phyloP scores from a whole-genome alignment of 2,113 vertebrate species.

The Chaetops frenatus region DNA sequence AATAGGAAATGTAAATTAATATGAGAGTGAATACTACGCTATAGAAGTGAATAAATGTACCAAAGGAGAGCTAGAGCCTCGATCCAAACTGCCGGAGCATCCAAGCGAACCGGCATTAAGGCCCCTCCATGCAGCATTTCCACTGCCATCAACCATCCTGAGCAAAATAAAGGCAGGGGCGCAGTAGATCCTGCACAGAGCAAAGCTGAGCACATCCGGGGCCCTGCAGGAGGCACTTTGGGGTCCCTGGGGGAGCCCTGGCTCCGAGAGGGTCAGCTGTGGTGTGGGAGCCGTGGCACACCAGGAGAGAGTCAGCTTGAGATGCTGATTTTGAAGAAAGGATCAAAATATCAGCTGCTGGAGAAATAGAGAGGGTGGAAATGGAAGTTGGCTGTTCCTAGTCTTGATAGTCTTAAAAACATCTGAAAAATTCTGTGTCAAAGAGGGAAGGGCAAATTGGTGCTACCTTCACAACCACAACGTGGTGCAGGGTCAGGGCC shows the following conservation, averaged over 20 bases:
- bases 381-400: not conserved
- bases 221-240: not conserved
- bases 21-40: not conserved
- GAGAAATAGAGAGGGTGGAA: not conserved
- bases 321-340: not conserved
- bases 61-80: not conserved
- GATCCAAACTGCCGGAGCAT: not conserved
- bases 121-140: not conserved
- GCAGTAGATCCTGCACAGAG: rapidly evolving
- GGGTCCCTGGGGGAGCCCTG: not conserved
- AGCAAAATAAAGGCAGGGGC: not conserved
- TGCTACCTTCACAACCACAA: not conserved
- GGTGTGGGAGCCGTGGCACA: not conserved
- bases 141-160: not conserved
- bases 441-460: not conserved
- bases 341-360: not conserved
- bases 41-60: not conserved
- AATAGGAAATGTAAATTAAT: not conserved
- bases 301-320: not conserved
- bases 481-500: not conserved
- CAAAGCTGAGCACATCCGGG: not conserved
- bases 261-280: rapidly evolving
- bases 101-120: not conserved
- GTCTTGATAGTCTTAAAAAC: not conserved
- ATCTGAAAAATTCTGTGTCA: not conserved